Evolutionary conservation across 2,888 invertebrate genomes (phyloP).

Genomic region (Chirona hameri): DNA sequence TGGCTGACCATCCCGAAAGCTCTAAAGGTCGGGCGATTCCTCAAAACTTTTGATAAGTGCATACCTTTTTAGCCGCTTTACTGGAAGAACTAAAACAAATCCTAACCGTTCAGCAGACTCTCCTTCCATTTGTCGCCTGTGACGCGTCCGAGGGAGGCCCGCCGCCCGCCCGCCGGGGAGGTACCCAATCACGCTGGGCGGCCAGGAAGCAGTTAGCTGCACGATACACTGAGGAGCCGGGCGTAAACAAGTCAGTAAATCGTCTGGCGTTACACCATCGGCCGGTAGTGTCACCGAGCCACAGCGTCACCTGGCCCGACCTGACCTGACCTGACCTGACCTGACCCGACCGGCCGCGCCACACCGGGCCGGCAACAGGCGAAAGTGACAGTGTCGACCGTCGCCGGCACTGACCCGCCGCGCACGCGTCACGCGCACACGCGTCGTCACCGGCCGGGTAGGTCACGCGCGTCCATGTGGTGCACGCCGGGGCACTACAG

Average conservation of each 20-base stretch:
- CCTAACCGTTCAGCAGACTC: not conserved
- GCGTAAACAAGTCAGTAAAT: not conserved
- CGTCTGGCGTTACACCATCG: conserved; percentile 2
- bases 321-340: conserved; percentile 5
- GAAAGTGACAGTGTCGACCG: not conserved
- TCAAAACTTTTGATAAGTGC: too few species aligned
- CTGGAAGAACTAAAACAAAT: too few species aligned
- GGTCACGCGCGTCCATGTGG: not conserved
- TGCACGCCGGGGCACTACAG: not conserved
- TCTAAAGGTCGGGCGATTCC: too few species aligned
- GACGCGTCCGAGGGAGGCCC: not conserved
- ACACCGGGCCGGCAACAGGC: not conserved
- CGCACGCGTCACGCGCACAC: not conserved
- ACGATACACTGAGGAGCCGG: not conserved
- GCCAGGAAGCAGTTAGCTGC: not conserved
- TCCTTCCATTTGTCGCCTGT: not conserved
- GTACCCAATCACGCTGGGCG: not conserved
- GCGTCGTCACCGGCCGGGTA: not conserved
- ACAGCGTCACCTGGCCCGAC: not conserved
- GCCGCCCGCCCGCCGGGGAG: not conserved
- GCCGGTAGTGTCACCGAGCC: not conserved
- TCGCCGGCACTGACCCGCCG: not conserved
- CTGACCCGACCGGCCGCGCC: not conserved
- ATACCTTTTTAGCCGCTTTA: too few species aligned
- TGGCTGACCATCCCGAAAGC: too few species aligned